Evolutionary conservation across 2,888 invertebrate genomes (phyloP).

Genomic region (Hanleya hanleyi): DNA sequence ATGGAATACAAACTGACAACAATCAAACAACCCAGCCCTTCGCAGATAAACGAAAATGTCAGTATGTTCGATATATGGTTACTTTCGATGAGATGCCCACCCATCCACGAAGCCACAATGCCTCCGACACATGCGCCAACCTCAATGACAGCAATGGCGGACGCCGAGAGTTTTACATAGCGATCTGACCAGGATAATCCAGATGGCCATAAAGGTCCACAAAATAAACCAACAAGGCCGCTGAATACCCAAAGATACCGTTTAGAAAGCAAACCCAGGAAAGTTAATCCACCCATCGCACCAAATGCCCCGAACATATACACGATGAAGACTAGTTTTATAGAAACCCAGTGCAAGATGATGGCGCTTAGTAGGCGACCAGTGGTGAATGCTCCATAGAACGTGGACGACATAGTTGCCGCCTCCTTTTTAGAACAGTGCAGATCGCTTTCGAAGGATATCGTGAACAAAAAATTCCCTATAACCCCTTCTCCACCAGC

Average conservation of each 20-base stretch:
- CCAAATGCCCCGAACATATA: background rate
- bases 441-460: background rate
- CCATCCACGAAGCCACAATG: background rate
- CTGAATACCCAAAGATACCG: background rate
- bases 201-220: background rate
- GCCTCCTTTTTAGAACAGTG: background rate
- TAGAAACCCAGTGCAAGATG: background rate
- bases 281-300: background rate
- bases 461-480: background rate
- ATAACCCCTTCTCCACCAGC: background rate
- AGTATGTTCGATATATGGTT: background rate
- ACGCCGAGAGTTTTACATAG: background rate
- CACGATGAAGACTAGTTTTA: background rate
- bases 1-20: background rate
- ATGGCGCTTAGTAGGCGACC: background rate
- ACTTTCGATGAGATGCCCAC: background rate
- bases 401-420: background rate
- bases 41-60: background rate
- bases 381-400: background rate
- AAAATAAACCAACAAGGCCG: background rate
- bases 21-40: background rate
- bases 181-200: background rate
- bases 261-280: background rate
- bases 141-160: background rate
- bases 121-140: background rate